Base-by-base conservation (phyloP, 92 coral and sea anemone species). In the Plumapathes pennacea region DNA sequence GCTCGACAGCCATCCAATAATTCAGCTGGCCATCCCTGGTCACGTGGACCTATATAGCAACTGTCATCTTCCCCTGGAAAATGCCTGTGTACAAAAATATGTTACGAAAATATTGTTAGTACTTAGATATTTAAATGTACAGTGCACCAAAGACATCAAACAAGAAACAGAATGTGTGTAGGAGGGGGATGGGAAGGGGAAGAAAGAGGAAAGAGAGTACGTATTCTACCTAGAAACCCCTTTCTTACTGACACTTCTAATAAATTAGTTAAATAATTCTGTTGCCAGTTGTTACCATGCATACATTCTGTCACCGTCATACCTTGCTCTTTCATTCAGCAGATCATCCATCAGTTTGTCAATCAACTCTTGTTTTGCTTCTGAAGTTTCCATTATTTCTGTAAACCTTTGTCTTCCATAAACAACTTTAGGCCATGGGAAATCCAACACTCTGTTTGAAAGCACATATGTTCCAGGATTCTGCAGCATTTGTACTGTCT, bases 361-460 rank as follows among this genome's bases (percentile, higher is more conserved):
- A 33, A 77, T 47, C 67, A 88, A 62, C 13, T 72, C 80, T 32
- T 76, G 64, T 48, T 81, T 73, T 25, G 79, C 36, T 40, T 21
- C 32, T 48, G 67, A 23, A 76, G 20, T 14, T 21, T 71, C 43
- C 4, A 94, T 31, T 37, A 89, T 81, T 23, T 68, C 77, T 37
- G 50, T 53, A 76, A 92, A 88, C 54, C 55, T 72, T 47, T 84
- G 42, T 55, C 82, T 80, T 19, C 98, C 98, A 57, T 80, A 74
- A 50, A 73, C 88, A 50, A 90, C 76, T 60, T 88, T 94, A 15
- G 85, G 88, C 96, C 96, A 92, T 1, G 94, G 82, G 59, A 68
- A 94, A 51, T 84, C 82, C 59, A 92, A 52, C 21, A 77, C 56
- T 44, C 88, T 65, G 53, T 92, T 92, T 36, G 89, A 83, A 39